These are phyloP conservation scores for Pterostichus niger DNA, from an alignment of 2,888 invertebrate genomes.

Conservation along the genomic window DNA sequence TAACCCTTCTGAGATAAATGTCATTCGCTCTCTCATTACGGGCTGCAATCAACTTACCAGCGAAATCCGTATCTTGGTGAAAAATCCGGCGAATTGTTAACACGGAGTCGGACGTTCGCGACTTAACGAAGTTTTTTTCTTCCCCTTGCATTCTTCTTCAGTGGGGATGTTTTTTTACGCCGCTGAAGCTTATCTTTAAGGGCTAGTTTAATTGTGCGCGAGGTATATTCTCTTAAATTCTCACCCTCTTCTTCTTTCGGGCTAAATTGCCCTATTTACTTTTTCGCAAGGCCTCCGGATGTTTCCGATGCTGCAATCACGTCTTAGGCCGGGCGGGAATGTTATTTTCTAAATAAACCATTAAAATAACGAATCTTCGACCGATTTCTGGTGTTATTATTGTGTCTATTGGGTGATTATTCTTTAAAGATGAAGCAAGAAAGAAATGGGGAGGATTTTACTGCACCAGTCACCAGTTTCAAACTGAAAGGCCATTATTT, in stretches of 20 bases:
- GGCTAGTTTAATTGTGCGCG: conserved; percentile 76
- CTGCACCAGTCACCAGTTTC: background rate
- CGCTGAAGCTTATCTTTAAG: conserved; percentile 77
- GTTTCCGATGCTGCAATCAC: conserved; percentile 6
- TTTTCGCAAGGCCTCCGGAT: conserved; percentile 71
- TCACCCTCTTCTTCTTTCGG: conserved; percentile 71
- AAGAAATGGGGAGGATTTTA: conserved; percentile 42
- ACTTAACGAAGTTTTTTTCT: conserved; percentile 75
- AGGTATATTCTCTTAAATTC: conserved; percentile 72
- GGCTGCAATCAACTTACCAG: conserved; percentile 73
- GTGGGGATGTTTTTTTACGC: conserved; percentile 75
- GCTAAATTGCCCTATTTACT: conserved; percentile 76
- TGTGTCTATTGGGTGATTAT: conserved; percentile 44
- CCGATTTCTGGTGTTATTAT: conserved; percentile 53
- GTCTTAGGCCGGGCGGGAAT: conserved; percentile 8
- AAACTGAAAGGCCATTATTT: conserved; percentile 34
- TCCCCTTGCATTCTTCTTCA: conserved; percentile 62
- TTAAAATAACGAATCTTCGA: conserved; percentile 50
- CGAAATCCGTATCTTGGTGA: conserved; percentile 73
- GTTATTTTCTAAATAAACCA: conserved; percentile 63
- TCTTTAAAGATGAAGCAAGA: conserved; percentile 16
- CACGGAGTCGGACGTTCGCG: conserved; percentile 70
- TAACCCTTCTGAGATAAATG: conserved; percentile 77
- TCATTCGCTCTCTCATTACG: conserved; percentile 76
- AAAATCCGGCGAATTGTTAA: conserved; percentile 75